Conservation (phyloP, 2,888 invertebrate species). For the Lasioglossum villosulum region DNA sequence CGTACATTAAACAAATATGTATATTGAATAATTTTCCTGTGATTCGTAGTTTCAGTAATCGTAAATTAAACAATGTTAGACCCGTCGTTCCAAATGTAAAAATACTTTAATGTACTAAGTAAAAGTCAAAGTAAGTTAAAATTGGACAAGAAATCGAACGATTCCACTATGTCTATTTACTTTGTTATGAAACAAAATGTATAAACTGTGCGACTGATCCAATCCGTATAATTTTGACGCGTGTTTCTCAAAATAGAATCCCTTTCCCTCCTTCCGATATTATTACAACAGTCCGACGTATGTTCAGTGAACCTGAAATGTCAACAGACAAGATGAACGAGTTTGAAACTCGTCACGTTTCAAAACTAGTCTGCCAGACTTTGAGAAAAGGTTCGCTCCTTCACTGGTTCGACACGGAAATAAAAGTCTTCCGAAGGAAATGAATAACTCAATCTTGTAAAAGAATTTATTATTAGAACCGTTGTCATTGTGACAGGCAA, state of each 20-base stretch:
- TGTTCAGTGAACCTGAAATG: neutral
- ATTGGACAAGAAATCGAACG: neutral
- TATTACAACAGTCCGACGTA: neutral
- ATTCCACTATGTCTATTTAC: neutral
- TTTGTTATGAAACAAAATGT: neutral
- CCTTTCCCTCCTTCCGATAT: neutral
- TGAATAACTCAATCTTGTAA: neutral
- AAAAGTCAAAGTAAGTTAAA: neutral
- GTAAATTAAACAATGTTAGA: neutral
- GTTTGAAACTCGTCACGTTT: constrained; percentile 1
- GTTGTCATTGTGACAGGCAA: constrained; percentile 27
- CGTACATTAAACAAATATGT: neutral
- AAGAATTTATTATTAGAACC: neutral
- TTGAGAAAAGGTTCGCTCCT: neutral
- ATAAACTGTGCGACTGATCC: neutral
- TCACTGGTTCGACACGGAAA: neutral
- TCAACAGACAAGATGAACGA: neutral
- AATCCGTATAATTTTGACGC: neutral
- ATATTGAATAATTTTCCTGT: neutral
- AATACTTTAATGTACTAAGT: neutral
- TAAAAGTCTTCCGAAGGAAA: neutral
- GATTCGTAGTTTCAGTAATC: neutral
- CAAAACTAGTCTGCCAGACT: neutral
- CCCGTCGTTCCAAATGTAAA: neutral
- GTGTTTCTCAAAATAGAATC: neutral